Base-by-base conservation (phyloP, 2,888 invertebrate species). In the Teinopalpus imperialis region DNA sequence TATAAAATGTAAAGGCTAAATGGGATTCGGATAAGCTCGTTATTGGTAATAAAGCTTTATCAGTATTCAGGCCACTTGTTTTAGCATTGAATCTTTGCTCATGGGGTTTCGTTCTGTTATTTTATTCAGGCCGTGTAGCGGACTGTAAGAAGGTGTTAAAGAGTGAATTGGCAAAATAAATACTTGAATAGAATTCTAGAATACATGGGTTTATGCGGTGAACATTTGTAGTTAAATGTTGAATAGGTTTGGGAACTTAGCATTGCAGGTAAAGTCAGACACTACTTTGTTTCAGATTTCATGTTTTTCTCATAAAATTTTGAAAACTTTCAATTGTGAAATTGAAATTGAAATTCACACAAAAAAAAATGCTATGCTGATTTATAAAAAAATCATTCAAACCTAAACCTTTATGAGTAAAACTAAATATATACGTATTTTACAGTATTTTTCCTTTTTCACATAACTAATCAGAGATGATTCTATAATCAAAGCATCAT, bases 91-190 rank as follows among this genome's bases (percentile, higher is more conserved):
- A 74, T 75, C 63, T 65, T 67, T 52, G 70, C 74, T 66, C 76
- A 65, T 66, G 71, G 74, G 80, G 63, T 64, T 74, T 63, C 49
- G 52, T 58, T 60, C 61, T 68, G 69, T 73, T 82, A 79, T 79
- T 79, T 85, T 85, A 86, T 86, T 86, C 81, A 85, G 66, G 61
- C 63, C 70, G 72, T 76, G 81, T 75, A 77, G 70, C 73, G 70
- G 71, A 61, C 68, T 68, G 73, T 83, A 80, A 81, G 78, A 77
- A 85, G 81, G 85, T 85, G 85, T 81, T 83, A 83, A 85, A 80
- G 75, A 83, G 82, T 77, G 80, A 83, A 83, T 77, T 71, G 77
- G 75, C 69, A 72, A 77, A 81, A 73, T 71, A 74, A 76, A 65
- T 69, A 75, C 74, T 78, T 81, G 74, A 80, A 81, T 81, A 76